Evolutionary conservation across 2,888 invertebrate species (phyloP).

Genomic region (Xanthorhoe spadicearia): DNA sequence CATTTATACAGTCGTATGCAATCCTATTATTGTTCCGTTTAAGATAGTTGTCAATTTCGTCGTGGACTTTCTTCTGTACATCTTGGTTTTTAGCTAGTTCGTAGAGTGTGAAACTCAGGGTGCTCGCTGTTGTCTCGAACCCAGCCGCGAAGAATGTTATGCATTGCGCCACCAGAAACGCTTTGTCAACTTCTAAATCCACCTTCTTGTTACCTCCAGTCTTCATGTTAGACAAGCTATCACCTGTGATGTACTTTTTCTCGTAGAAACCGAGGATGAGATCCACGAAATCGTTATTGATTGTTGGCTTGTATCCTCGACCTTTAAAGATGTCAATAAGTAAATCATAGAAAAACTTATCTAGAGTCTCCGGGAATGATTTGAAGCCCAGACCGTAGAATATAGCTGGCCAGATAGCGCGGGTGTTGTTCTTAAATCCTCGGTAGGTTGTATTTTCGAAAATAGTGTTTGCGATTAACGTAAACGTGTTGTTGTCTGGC

Average conservation of each 20-base stretch:
- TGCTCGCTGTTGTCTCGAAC: slow-evolving; percentile 62
- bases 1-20: slow-evolving; percentile 54
- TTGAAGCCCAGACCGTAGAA: slow-evolving; percentile 61
- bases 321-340: slow-evolving; percentile 53
- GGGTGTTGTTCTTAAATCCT: slow-evolving; percentile 49
- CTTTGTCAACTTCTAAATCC: slow-evolving; percentile 61
- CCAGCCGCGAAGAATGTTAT: slow-evolving; percentile 76
- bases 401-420: slow-evolving; percentile 61
- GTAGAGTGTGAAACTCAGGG: slow-evolving; percentile 53
- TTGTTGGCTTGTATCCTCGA: slow-evolving; percentile 52
- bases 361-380: slow-evolving; percentile 49
- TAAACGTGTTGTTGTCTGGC: slow-evolving; percentile 53
- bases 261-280: slow-evolving; percentile 57
- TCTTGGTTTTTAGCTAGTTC: slow-evolving; percentile 60
- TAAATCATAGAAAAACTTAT: slow-evolving; percentile 54
- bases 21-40: slow-evolving; percentile 49
- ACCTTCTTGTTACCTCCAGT: slow-evolving; percentile 48
- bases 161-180: slow-evolving; percentile 80
- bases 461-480: slow-evolving; percentile 52
- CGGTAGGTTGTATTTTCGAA: slow-evolving; percentile 50
- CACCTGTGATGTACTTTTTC: slow-evolving; percentile 55
- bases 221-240: slow-evolving; percentile 56
- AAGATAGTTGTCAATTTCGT: slow-evolving; percentile 59
- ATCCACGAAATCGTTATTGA: slow-evolving; percentile 65
- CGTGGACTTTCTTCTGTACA: slow-evolving; percentile 49